These are phyloP conservation scores for Nesospiza acunhae DNA, from an alignment of 2,113 vertebrate genomes.

Conservation along the genomic window DNA sequence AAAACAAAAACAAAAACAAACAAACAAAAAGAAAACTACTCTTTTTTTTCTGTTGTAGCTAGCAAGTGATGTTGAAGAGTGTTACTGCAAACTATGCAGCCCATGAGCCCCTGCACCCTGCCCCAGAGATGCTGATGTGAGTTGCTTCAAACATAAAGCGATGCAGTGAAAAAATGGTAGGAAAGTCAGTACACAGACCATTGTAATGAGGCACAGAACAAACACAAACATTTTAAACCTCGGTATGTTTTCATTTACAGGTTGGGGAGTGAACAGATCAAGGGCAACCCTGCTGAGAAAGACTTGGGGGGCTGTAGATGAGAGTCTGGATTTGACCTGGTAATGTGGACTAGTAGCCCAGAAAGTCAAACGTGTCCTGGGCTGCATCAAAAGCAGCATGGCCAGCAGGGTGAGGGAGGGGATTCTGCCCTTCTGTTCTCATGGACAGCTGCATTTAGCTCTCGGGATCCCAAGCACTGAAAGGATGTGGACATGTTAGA, in stretches of 20 bases:
- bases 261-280: not conserved
- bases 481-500: not conserved
- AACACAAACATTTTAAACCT: not conserved
- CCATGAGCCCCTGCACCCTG: not conserved
- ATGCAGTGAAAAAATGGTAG: not conserved
- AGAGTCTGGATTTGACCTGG: not conserved
- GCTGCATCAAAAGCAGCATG: rapidly evolving
- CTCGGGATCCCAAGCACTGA: not conserved
- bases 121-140: not conserved
- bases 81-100: not conserved
- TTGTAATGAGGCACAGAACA: not conserved
- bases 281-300: not conserved
- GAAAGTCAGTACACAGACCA: not conserved
- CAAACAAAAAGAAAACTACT: not conserved
- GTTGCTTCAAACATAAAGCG: not conserved
- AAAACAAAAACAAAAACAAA: not conserved
- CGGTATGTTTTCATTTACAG: not conserved
- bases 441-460: not conserved
- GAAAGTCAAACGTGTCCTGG: rapidly evolving
- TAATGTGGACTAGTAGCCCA: not conserved
- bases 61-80: not conserved
- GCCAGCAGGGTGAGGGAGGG: not conserved
- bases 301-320: not conserved
- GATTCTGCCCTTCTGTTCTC: not conserved
- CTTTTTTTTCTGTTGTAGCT: not conserved